Conservation (phyloP, 1,140 invertebrate species). For the Condylostylus longicornis region DNA sequence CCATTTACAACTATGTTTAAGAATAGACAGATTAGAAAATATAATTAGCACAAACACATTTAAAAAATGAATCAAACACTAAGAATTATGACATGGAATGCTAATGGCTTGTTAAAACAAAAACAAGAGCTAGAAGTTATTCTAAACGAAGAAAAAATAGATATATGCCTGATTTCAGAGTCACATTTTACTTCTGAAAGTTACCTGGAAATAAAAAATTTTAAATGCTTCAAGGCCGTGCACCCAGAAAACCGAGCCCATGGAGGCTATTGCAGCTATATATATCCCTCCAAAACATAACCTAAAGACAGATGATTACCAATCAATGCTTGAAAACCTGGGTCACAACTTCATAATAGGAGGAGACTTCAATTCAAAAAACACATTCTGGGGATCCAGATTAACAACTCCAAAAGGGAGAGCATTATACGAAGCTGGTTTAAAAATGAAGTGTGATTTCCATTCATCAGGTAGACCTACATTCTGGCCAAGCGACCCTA, state of each 20-base stretch:
- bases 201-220: slow-evolving; percentile 7
- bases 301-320: slow-evolving; percentile 13
- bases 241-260: slow-evolving; percentile 10
- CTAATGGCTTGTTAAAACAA: too few species aligned
- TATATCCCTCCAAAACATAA: slow-evolving; percentile 2
- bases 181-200: slow-evolving; percentile 8
- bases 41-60: slow-evolving; percentile 3
- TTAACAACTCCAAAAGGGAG: slow-evolving; percentile 17
- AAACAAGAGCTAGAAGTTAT: slow-evolving; percentile 4
- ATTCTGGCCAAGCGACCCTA: slow-evolving; percentile 29
- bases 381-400: slow-evolving; percentile 29
- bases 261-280: slow-evolving; percentile 5
- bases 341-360: slow-evolving; percentile 25
- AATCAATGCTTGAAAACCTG: slow-evolving; percentile 20
- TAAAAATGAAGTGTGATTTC: slow-evolving; percentile 11
- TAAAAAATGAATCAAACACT: slow-evolving; percentile 8
- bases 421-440: slow-evolving; percentile 17
- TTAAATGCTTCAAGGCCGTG: slow-evolving; percentile 5
- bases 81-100: slow-evolving; percentile 5
- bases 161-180: slow-evolving; percentile 8
- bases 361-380: slow-evolving; percentile 33
- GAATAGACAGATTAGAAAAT: slow-evolving; percentile 4
- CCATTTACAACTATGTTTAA: slow-evolving; percentile 1
- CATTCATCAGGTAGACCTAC: slow-evolving; percentile 25
- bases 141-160: slow-evolving; percentile 5